These are phyloP conservation scores for Drosophila neocordata DNA, from an alignment of 1,140 invertebrate genomes.

Conservation along the genomic window DNA sequence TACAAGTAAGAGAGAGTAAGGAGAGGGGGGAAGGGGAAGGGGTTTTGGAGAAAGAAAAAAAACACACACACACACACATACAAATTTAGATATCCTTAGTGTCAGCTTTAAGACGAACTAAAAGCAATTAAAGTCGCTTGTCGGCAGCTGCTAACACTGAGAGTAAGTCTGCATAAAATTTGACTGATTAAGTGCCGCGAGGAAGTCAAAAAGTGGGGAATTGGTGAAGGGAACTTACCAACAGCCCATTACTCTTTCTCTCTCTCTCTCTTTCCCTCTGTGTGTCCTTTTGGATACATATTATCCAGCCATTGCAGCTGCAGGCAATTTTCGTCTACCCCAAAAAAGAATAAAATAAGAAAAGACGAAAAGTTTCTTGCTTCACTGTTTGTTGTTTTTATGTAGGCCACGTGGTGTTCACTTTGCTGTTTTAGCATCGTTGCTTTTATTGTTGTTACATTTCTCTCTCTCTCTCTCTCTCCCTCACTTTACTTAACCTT, in stretches of 20 bases:
- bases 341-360: neutral
- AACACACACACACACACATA: neutral
- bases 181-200: constrained; percentile 72
- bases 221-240: constrained; percentile 19
- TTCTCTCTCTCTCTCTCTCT: constrained; percentile 12
- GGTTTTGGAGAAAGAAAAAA: too few relatives aligned
- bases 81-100: constrained; percentile 42
- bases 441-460: constrained; percentile 55
- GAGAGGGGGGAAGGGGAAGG: neutral
- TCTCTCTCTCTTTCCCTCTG: too few relatives aligned
- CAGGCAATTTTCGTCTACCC: constrained; percentile 62
- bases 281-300: neutral
- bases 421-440: constrained; percentile 52
- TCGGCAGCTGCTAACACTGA: constrained; percentile 53
- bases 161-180: constrained; percentile 41
- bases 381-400: constrained; percentile 47
- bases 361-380: constrained; percentile 42
- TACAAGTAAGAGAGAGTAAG: constrained; percentile 22
- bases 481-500: constrained; percentile 8
- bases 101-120: constrained; percentile 37
- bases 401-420: constrained; percentile 61
- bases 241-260: neutral
- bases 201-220: constrained; percentile 35
- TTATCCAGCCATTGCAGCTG: constrained; percentile 49
- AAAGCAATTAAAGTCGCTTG: constrained; percentile 69